Conservation (phyloP, 2,113 vertebrate genomes). For the Zosterops borbonicus region DNA sequence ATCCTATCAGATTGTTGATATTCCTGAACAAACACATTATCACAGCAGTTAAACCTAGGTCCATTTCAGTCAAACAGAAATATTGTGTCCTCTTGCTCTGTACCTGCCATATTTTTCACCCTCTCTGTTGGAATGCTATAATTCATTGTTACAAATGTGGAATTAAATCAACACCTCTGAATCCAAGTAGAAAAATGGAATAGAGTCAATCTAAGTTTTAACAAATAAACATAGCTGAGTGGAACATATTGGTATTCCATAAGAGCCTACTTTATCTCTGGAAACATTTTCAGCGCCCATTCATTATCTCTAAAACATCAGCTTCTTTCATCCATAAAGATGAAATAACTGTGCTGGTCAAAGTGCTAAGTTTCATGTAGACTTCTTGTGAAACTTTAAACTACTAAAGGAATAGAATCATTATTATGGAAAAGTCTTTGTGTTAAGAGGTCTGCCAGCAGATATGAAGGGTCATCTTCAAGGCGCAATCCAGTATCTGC, state of each 20-base stretch:
- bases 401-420: neutral
- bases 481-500: neutral
- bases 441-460: neutral
- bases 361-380: neutral
- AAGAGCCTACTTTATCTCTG: neutral
- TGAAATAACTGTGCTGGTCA: neutral
- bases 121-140: neutral
- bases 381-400: neutral
- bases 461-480: neutral
- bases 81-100: neutral
- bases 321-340: neutral
- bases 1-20: neutral
- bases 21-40: neutral
- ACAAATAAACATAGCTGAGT: neutral
- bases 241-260: neutral
- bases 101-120: neutral
- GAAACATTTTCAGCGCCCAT: neutral
- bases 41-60: neutral
- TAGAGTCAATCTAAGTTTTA: neutral
- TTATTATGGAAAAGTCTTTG: neutral
- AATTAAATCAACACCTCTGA: neutral
- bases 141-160: neutral
- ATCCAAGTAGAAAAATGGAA: neutral
- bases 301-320: neutral
- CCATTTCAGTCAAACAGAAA: neutral